Conservation (phyloP, 1,140 invertebrate species). For the Cherax quadricarinatus region DNA sequence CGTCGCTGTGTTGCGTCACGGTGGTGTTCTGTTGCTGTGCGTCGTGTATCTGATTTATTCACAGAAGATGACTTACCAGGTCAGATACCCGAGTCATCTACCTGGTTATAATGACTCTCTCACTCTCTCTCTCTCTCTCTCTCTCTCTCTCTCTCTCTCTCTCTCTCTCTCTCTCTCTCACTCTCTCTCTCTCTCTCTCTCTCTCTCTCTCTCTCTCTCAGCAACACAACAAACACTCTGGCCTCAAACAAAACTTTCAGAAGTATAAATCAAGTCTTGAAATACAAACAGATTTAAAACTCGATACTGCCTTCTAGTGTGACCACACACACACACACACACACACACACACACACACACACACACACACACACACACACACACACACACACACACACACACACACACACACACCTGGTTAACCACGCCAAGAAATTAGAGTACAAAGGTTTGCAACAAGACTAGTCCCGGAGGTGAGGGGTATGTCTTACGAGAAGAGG, state of each 20-base stretch:
- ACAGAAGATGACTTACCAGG: too few species aligned
- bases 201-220: neutral
- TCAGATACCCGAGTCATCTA: too few species aligned
- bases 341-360: neutral
- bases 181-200: conserved; percentile 5
- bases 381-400: neutral
- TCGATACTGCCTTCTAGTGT: too few species aligned
- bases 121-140: conserved; percentile 17
- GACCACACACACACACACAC: neutral
- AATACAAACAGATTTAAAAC: too few species aligned
- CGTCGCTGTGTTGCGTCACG: too few species aligned
- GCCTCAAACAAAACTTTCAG: too few species aligned
- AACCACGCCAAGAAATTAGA: neutral
- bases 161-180: neutral
- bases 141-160: conserved; percentile 7
- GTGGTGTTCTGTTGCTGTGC: too few species aligned
- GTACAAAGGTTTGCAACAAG: too few species aligned
- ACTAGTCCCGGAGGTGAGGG: too few species aligned
- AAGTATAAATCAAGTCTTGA: too few species aligned
- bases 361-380: conserved; percentile 17
- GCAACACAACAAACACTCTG: neutral
- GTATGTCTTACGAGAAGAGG: neutral
- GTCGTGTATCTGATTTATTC: too few species aligned
- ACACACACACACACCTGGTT: neutral
- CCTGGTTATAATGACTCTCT: too few species aligned